Evolutionary conservation across 1,140 invertebrate species (phyloP).

Genomic region (Scaptodrosophila lebanonensis): DNA sequence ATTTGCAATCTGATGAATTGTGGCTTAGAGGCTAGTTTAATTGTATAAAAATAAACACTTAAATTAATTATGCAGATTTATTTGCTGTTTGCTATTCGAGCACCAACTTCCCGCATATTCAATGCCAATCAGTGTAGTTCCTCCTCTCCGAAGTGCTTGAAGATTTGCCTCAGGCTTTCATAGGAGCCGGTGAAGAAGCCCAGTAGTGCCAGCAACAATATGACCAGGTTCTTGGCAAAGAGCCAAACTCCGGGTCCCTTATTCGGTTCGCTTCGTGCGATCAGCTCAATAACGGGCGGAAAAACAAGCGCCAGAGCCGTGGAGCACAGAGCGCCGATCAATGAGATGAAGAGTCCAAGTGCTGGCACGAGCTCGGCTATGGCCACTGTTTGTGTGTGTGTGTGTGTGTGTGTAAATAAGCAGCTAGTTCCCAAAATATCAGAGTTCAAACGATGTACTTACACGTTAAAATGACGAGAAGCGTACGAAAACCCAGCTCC

Average conservation of each 20-base stretch:
- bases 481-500: constrained; percentile 82
- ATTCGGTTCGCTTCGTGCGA: constrained; percentile 80
- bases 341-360: constrained; percentile 91
- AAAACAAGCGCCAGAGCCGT: constrained; percentile 92
- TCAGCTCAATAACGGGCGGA: constrained; percentile 91
- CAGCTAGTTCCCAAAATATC: not conserved
- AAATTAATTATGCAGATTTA: no score
- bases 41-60: not conserved
- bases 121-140: constrained; percentile 15
- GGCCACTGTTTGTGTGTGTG: constrained; percentile 80
- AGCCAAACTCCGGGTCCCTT: constrained; percentile 76
- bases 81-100: not conserved
- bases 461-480: constrained; percentile 85
- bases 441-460: constrained; percentile 76
- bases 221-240: constrained; percentile 81
- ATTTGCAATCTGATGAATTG: no score
- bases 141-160: constrained; percentile 72
- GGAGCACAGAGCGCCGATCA: constrained; percentile 92
- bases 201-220: constrained; percentile 83
- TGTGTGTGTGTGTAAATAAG: not conserved
- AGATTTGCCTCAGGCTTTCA: constrained; percentile 82
- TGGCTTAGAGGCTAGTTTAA: not conserved
- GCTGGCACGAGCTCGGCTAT: constrained; percentile 89
- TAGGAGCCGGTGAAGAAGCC: constrained; percentile 87
- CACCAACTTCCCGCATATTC: not conserved